These are phyloP conservation scores for Thera britannica DNA, from an alignment of 2,888 invertebrate species.

Conservation along the genomic window DNA sequence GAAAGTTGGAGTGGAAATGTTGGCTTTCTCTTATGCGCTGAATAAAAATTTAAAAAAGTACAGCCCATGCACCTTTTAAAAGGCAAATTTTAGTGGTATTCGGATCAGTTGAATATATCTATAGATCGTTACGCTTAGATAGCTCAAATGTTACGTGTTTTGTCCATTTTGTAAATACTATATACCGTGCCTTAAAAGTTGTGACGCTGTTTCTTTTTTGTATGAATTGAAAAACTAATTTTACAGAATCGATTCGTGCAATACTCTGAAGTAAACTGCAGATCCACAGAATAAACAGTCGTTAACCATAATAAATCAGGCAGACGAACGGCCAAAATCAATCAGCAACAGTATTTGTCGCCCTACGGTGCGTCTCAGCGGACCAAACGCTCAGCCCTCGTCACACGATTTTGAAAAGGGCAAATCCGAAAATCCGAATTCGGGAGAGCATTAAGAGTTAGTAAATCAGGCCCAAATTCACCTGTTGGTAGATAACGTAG, in stretches of 20 bases:
- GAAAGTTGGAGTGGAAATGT: conserved; percentile 22
- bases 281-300: conserved; percentile 35
- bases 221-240: not conserved
- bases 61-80: too few relatives aligned
- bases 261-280: conserved; percentile 1
- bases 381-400: conserved; percentile 59
- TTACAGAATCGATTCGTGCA: not conserved
- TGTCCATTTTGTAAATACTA: too few relatives aligned
- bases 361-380: conserved; percentile 57
- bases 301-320: conserved; percentile 56
- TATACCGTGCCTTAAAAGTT: too few relatives aligned
- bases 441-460: conserved; percentile 54
- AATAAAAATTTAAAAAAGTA: too few relatives aligned
- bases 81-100: too few relatives aligned
- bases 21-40: conserved; percentile 3
- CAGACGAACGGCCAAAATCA: conserved; percentile 57
- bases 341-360: conserved; percentile 58
- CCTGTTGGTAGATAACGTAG: conserved; percentile 66
- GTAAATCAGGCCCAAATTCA: conserved; percentile 72
- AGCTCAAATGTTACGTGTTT: too few relatives aligned
- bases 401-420: conserved; percentile 78
- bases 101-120: too few relatives aligned
- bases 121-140: too few relatives aligned
- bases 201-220: too few relatives aligned
- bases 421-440: conserved; percentile 49